Evolutionary conservation across 2,797 vertebrate genomes (phyloP).

Genomic region (Enteromius anoplus): DNA sequence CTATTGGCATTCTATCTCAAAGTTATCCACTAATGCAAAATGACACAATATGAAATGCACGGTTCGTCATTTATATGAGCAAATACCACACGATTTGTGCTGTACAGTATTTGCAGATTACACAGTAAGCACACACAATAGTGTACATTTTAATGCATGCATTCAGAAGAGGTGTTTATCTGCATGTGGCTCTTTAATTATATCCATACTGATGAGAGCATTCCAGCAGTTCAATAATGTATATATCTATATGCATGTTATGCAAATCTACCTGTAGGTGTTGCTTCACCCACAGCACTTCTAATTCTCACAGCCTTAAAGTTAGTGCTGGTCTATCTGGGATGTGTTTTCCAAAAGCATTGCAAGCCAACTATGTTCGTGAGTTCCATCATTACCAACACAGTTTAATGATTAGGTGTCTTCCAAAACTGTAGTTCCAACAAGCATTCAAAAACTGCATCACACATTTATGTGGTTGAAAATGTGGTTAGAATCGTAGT

Average conservation of each 20-base stretch:
- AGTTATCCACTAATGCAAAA: background rate
- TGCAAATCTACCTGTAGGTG: slow-evolving; percentile 6
- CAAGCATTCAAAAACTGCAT: background rate
- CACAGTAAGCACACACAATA: background rate
- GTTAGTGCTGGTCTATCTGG: background rate
- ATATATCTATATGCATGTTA: background rate
- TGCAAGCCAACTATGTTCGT: background rate
- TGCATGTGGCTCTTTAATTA: slow-evolving; percentile 1
- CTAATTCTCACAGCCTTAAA: background rate
- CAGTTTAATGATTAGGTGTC: background rate
- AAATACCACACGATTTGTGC: background rate
- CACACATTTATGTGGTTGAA: background rate
- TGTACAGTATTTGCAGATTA: background rate
- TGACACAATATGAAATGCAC: background rate
- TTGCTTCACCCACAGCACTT: background rate
- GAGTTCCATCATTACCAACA: background rate
- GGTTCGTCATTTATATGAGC: background rate
- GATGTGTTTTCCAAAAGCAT: background rate
- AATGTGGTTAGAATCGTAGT: background rate
- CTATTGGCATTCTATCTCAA: background rate
- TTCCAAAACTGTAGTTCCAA: background rate
- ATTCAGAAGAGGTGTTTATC: background rate
- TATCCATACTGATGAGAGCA: background rate
- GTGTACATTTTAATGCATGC: background rate
- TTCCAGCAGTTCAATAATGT: background rate